These are phyloP conservation scores for Ascaphus truei DNA, from an alignment of 2,113 vertebrate genomes.

Conservation along the genomic window DNA sequence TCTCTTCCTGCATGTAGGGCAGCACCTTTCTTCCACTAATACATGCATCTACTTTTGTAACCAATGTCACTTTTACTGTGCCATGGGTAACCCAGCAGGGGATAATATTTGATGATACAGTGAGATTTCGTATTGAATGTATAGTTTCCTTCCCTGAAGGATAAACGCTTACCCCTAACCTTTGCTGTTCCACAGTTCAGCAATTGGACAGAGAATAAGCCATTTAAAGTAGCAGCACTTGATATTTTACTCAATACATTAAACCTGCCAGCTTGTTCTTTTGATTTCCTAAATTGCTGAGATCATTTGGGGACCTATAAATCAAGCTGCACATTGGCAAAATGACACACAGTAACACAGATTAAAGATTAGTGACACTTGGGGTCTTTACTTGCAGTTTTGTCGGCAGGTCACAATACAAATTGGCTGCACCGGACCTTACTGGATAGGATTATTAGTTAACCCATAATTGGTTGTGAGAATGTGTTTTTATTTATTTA, in stretches of 20 bases:
- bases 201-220: constrained; percentile 38
- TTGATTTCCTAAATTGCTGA: not conserved
- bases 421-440: not conserved
- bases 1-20: constrained; percentile 7
- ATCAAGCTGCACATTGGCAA: not conserved
- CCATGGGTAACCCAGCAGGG: not conserved
- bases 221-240: not conserved
- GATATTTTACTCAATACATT: not conserved
- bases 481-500: not conserved
- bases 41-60: constrained; percentile 7
- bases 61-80: constrained; percentile 24
- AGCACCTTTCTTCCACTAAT: not conserved
- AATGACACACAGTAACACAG: not conserved
- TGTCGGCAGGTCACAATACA: too few species aligned
- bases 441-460: not conserved
- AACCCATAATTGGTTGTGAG: not conserved
- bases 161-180: constrained; percentile 30
- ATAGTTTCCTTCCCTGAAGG: not conserved
- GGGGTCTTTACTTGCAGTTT: too few species aligned
- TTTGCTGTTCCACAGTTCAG: constrained; percentile 41
- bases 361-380: constrained; percentile 27
- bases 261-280: not conserved
- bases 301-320: constrained; percentile 14
- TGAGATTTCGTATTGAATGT: not conserved
- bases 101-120: not conserved